These are phyloP conservation scores for Tragelaphus imberbis DNA, from an alignment of 2,113 vertebrate genomes.

Conservation along the genomic window DNA sequence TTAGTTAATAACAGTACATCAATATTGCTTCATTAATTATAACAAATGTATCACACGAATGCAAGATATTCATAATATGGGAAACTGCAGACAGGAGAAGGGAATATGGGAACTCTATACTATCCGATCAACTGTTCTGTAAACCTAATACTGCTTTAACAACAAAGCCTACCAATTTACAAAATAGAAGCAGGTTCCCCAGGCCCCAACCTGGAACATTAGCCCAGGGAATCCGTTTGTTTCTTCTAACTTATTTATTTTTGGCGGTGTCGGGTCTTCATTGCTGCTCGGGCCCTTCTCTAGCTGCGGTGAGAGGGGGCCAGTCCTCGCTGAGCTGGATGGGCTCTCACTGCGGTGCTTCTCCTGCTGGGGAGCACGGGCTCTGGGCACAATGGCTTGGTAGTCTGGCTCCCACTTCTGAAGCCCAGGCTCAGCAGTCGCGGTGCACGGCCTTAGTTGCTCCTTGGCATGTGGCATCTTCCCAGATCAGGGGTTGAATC, in stretches of 20 bases:
- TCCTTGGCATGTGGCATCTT: neutral
- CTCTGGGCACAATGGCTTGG: rapidly evolving
- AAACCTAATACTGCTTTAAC: neutral
- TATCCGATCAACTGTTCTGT: neutral
- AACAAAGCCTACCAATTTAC: neutral
- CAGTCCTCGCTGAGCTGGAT: rapidly evolving
- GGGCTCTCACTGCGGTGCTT: neutral
- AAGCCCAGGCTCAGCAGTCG: neutral
- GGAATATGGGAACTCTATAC: neutral
- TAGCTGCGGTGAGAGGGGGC: neutral
- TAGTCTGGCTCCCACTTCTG: neutral
- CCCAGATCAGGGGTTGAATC: neutral
- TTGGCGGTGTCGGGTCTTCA: neutral
- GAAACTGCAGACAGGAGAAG: neutral
- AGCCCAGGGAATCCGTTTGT: neutral
- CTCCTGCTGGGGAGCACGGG: rapidly evolving
- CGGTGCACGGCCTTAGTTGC: rapidly evolving
- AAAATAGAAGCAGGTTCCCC: neutral
- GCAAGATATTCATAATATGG: neutral
- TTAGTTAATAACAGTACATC: neutral
- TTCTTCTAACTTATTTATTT: rapidly evolving
- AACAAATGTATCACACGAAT: neutral
- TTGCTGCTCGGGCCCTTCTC: neutral
- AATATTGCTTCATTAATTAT: neutral
- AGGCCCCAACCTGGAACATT: rapidly evolving